Conservation (phyloP, 2,113 vertebrate genomes). For the Erpornis zantholeuca region DNA sequence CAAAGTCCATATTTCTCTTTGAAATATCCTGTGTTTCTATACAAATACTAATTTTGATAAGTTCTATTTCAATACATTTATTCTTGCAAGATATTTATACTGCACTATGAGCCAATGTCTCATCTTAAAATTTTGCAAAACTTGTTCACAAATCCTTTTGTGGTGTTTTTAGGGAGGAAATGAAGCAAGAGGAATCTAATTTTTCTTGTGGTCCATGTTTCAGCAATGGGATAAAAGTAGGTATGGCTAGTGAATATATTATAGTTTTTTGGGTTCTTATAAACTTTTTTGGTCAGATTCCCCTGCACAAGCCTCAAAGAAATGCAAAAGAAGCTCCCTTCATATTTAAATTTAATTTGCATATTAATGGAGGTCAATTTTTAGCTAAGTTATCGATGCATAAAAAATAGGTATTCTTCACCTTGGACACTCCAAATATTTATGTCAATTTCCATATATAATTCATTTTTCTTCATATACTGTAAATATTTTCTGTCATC, state of each 20-base stretch:
- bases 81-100: background rate
- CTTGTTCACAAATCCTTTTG: background rate
- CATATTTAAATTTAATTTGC: background rate
- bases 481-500: background rate
- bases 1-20: background rate
- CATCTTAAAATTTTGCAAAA: background rate
- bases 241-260: background rate
- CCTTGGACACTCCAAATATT: background rate
- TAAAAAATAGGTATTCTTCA: background rate
- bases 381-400: background rate
- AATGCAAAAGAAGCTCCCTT: background rate
- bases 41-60: background rate
- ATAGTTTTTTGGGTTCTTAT: background rate
- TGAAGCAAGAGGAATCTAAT: background rate
- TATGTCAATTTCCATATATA: background rate
- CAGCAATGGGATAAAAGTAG: background rate
- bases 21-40: background rate
- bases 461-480: background rate
- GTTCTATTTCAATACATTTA: background rate
- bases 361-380: background rate
- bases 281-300: background rate
- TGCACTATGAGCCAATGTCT: background rate
- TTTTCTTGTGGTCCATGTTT: background rate
- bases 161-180: background rate
- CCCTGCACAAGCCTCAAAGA: background rate